A percentile compares a stretch with the other conserved stretches of the same genome.
Evolutionary conservation across 2,888 invertebrate species (phyloP).

Genomic region (Lumbricus terrestris): DNA sequence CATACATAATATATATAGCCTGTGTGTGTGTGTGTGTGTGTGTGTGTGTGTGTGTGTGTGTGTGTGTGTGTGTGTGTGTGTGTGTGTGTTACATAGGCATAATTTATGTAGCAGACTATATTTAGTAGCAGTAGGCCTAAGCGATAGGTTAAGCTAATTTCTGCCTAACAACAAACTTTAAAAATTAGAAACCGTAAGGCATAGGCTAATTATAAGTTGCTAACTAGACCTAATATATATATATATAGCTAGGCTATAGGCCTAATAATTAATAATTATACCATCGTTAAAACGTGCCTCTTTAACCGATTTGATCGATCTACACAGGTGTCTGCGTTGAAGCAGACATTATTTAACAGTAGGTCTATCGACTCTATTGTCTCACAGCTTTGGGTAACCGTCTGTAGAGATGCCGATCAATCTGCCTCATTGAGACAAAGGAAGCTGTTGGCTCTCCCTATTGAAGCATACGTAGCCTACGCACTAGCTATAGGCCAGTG

Average conservation of each 20-base stretch:
- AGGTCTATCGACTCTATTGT: no score
- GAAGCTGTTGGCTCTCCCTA: background rate
- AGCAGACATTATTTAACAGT: no score
- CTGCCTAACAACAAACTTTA: background rate
- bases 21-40: no score
- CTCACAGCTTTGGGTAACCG: background rate
- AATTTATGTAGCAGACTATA: no score
- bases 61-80: no score
- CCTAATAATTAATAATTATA: no score
- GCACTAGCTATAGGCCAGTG: background rate
- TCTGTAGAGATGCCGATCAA: background rate
- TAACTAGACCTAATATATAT: background rate
- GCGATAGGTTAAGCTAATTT: background rate
- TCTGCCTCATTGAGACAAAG: background rate
- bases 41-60: no score
- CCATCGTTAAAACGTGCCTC: background rate
- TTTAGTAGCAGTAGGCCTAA: no score
- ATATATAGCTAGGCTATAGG: no score
- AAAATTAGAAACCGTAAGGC: background rate
- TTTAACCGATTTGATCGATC: background rate
- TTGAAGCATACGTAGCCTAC: background rate
- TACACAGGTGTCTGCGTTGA: background rate
- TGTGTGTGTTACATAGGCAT: no score
- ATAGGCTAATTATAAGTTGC: background rate
- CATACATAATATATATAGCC: no score